A percentile compares a stretch with the other conserved stretches of the same genome.
phyloP scores from a whole-genome alignment of 2,797 vertebrate species.

The Sorex maritimensis region DNA sequence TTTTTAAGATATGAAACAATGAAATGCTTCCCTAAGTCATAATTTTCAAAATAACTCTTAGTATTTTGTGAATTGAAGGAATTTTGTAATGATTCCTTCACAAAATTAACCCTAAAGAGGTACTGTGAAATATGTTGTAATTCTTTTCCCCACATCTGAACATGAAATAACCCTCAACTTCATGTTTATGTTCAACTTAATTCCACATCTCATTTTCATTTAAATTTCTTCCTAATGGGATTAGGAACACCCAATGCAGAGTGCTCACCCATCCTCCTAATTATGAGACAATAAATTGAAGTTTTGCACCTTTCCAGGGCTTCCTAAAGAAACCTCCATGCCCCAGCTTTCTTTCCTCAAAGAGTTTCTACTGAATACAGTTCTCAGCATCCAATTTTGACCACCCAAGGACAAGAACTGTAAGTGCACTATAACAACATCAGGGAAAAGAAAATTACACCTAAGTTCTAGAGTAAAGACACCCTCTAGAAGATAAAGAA shows the following conservation, averaged over 20 bases:
- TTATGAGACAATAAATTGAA: no score
- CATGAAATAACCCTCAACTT: constrained; percentile 53
- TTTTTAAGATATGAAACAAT: background rate
- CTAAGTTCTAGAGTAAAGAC: background rate
- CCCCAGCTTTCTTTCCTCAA: no score
- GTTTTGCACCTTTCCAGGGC: no score
- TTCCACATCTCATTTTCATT: constrained; percentile 53
- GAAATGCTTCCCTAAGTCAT: constrained; percentile 17
- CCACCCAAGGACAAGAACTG: no score
- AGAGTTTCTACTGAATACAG: no score
- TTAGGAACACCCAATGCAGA: no score
- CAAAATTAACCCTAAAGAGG: background rate
- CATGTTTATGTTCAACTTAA: constrained; percentile 58
- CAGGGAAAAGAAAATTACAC: constrained; percentile 4
- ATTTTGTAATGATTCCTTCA: constrained; percentile 57
- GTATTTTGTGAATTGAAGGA: constrained; percentile 55
- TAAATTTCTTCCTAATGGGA: constrained; percentile 50
- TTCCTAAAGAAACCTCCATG: no score
- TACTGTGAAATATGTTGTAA: background rate
- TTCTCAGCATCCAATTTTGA: no score
- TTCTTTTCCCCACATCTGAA: constrained; percentile 12
- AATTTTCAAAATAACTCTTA: constrained; percentile 45
- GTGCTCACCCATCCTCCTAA: no score
- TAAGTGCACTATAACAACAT: background rate
- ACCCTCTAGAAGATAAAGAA: no score